Conservation (phyloP, 2,113 vertebrate genomes). For the Notechis scutatus region DNA sequence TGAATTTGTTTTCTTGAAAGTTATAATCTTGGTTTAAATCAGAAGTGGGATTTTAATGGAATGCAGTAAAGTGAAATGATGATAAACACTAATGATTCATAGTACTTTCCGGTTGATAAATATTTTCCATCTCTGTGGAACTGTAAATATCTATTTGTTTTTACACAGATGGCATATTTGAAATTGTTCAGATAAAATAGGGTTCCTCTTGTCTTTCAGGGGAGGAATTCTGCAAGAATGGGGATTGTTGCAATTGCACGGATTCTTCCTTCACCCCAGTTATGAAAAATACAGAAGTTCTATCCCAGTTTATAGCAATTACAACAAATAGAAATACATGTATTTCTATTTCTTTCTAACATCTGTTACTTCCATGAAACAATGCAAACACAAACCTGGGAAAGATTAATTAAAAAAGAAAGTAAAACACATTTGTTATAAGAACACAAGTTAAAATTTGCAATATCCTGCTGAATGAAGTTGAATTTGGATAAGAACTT, state of each 20-base stretch:
- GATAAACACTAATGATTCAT: not conserved
- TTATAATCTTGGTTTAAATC: not conserved
- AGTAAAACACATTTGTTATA: not conserved
- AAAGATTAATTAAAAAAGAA: not conserved
- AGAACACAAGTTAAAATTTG: not conserved
- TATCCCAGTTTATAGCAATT: not conserved
- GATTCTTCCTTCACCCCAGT: not conserved
- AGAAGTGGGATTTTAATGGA: not conserved
- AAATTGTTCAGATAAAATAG: not conserved
- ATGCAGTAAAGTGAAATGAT: not conserved
- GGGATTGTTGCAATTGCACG: not conserved
- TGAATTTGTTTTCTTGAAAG: not conserved
- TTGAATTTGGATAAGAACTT: not conserved
- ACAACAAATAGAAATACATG: not conserved
- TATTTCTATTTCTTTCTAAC: not conserved
- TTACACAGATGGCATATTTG: not conserved
- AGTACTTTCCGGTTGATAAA: not conserved
- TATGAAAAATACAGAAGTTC: not conserved
- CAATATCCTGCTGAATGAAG: not conserved
- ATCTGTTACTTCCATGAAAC: not conserved
- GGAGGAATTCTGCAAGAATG: not conserved
- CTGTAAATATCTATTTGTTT: not conserved
- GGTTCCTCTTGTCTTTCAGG: not conserved
- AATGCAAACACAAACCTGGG: not conserved
- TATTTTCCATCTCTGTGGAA: not conserved